Conservation (phyloP, 35 echinoderm and acorn worm species). For the Eucidaris tribuloides region DNA sequence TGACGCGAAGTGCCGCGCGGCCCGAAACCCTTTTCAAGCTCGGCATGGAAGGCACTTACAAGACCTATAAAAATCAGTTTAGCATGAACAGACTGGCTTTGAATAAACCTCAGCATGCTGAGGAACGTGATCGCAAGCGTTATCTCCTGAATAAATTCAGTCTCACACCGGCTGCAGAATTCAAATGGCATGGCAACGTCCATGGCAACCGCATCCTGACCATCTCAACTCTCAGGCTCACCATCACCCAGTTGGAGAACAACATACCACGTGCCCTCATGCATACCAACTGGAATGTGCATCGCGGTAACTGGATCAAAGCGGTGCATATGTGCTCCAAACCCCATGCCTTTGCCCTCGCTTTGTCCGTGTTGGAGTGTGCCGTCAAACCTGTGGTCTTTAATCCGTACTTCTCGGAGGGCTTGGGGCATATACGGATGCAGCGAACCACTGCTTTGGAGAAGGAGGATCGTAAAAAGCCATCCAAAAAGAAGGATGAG, state of each 20-base stretch:
- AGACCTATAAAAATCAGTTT: slow-evolving; percentile 92
- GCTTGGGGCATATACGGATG: slow-evolving; percentile 77
- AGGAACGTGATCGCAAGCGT: slow-evolving; percentile 83
- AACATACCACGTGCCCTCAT: slow-evolving; percentile 82
- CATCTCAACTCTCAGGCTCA: slow-evolving; percentile 78
- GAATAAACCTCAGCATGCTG: slow-evolving; percentile 96
- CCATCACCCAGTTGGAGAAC: slow-evolving; percentile 81
- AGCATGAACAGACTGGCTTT: slow-evolving; percentile 68
- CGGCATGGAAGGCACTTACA: slow-evolving; percentile 95
- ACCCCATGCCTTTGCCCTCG: slow-evolving; percentile 87
- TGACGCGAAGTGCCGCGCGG: not conserved
- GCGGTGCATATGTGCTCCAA: slow-evolving; percentile 96
- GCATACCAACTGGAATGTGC: slow-evolving; percentile 89
- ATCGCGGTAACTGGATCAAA: slow-evolving; percentile 97
- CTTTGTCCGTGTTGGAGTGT: slow-evolving; percentile 91
- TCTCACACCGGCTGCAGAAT: slow-evolving; percentile 38
- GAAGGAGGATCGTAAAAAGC: slow-evolving; percentile 85
- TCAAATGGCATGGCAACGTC: slow-evolving; percentile 90
- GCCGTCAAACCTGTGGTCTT: slow-evolving; percentile 88
- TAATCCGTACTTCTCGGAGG: slow-evolving; percentile 74
- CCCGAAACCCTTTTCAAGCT: slow-evolving; percentile 71
- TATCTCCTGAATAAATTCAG: slow-evolving; percentile 90
- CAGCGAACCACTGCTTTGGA: slow-evolving; percentile 75
- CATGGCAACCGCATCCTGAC: slow-evolving; percentile 80
- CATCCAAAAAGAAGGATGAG: slow-evolving; percentile 80